phyloP scores from a whole-genome alignment of 2,113 vertebrate genomes.

The Ia io region DNA sequence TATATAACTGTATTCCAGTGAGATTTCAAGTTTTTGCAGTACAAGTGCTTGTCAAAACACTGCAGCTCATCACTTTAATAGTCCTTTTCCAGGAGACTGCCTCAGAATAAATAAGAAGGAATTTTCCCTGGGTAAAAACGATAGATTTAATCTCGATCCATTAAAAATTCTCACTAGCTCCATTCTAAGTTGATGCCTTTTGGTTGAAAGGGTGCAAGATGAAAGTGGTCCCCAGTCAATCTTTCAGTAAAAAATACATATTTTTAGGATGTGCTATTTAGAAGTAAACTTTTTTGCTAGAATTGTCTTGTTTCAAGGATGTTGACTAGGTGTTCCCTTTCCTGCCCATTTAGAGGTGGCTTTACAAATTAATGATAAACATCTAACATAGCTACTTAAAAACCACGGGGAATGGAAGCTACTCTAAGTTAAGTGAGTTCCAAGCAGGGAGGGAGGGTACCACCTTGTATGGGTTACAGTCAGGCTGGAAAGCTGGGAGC shows the following conservation, averaged over 20 bases:
- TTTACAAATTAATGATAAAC: neutral
- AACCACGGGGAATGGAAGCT: neutral
- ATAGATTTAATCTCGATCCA: conserved; percentile 43
- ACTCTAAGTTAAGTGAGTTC: neutral
- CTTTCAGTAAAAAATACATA: conserved; percentile 29
- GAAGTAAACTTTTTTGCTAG: neutral
- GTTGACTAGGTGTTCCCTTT: neutral
- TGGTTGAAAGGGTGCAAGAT: conserved; percentile 29
- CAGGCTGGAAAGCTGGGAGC: neutral
- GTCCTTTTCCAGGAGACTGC: conserved; percentile 48
- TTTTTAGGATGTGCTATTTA: neutral
- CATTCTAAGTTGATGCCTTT: conserved; percentile 30
- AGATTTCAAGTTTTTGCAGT: conserved; percentile 46
- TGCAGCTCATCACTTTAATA: conserved; percentile 47
- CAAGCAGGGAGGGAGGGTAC: neutral
- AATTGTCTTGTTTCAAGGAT: neutral
- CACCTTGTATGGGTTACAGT: neutral
- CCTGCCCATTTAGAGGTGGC: neutral
- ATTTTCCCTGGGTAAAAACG: conserved; percentile 28
- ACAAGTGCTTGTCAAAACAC: conserved; percentile 56
- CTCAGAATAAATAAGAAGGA: conserved; percentile 58
- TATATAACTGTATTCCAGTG: conserved; percentile 49
- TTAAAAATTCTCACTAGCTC: conserved; percentile 57
- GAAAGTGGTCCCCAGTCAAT: conserved; percentile 34
- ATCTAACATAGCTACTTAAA: neutral